Evolutionary conservation across 2,888 invertebrate species (phyloP), one percentile per base, ranked within the genome.

Genomic region (Embidobia sp.): DNA sequence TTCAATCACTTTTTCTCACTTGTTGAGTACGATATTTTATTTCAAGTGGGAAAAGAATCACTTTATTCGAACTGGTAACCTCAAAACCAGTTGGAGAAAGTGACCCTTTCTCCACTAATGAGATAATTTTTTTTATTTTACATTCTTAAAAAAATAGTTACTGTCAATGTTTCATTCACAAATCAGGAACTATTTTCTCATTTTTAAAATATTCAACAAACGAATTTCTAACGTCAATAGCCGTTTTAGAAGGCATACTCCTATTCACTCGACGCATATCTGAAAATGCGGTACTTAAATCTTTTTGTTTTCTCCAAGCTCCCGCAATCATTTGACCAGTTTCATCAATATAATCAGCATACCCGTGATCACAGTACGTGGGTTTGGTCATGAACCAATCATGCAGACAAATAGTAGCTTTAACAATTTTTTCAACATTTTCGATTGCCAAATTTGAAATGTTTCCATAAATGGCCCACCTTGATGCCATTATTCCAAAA

Each of bases 161-260:
- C n/a, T n/a, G n/a, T n/a, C n/a, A n/a, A n/a, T n/a, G n/a, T 7
- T 29, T 29, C 4, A 29, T 3, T 37, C 18, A 33, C 35, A 51
- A 7, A 11, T 44, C 22, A 1, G 44, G 31, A 33, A 27, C 22
- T 0, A 35, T 4, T 6, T 46, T 27, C 10, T 61, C 61, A 16
- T 48, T 61, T 11, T 42, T 46, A 40, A 63, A 63, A 40, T 63
- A 49, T n/a, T 40, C n/a, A 3, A 40, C n/a, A 44, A 63, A 63
- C 0, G 16, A 49, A 11, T 48, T 7, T 15, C 49, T 13, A 3
- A 10, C 35, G 13, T 35, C 8, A 18, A 27, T 7, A n/a, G 59
- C 46, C n/a, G n/a, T 6, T 26, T 61, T 8, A 15, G 5, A 22
- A 63, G 26, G 33, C 11, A 1, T 8, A 7, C 7, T 49, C 18